phyloP scores from a whole-genome alignment of 2,888 invertebrate species.

The Hirtodrosophila trivittata region DNA sequence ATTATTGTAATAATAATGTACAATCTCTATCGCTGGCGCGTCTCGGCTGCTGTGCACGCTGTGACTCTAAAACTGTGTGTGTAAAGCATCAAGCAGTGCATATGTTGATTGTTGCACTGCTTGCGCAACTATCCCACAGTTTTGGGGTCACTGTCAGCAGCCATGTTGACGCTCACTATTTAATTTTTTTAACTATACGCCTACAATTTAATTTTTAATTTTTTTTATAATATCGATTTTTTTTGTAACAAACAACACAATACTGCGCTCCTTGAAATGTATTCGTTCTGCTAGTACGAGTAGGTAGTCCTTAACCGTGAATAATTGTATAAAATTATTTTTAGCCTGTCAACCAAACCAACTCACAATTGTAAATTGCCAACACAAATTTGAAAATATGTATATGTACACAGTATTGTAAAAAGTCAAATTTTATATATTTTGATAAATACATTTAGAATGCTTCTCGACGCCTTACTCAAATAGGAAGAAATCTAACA shows the following conservation, averaged over 20 bases:
- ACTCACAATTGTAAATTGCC: constrained; percentile 67
- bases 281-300: constrained; percentile 28
- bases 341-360: constrained; percentile 38
- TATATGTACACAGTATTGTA: constrained; percentile 45
- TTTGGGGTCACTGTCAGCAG: constrained; percentile 34
- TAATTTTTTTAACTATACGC: constrained; percentile 20
- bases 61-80: constrained; percentile 28
- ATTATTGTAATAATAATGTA: constrained; percentile 1
- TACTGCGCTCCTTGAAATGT: constrained; percentile 61
- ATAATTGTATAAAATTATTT: constrained; percentile 57
- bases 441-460: constrained; percentile 66
- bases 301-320: constrained; percentile 8
- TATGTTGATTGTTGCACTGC: no score
- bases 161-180: constrained; percentile 38
- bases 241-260: constrained; percentile 6
- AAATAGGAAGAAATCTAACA: constrained; percentile 24
- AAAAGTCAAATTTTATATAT: constrained; percentile 70
- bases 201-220: constrained; percentile 8
- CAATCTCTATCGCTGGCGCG: constrained; percentile 7
- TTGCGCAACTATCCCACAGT: constrained; percentile 28
- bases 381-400: constrained; percentile 44
- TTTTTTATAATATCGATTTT: constrained; percentile 17
- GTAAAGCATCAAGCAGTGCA: constrained; percentile 41
- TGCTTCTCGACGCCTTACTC: constrained; percentile 70
- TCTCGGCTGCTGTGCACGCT: constrained; percentile 26